Percentiles rank a stretch among this genome's conserved stretches.
Evolutionary conservation across 2,797 vertebrate species (phyloP).

Genomic region (Simalia tracyae): DNA sequence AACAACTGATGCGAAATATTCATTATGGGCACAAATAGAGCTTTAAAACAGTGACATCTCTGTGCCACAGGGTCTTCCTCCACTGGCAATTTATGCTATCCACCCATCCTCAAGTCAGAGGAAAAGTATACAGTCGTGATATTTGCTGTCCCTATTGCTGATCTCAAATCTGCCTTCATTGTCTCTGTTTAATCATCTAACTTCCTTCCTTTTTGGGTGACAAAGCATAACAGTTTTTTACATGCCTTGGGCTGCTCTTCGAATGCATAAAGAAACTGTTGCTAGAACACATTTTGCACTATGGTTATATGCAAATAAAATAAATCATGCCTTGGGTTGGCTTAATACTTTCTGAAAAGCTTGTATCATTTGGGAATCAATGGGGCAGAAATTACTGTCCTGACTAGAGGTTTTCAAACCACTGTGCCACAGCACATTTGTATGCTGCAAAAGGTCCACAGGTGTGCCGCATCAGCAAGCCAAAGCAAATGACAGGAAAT

Average conservation of each 20-base stretch:
- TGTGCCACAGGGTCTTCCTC: not conserved
- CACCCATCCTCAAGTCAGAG: not conserved
- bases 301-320: not conserved
- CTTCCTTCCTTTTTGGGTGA: too few relatives aligned
- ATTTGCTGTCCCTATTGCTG: not conserved
- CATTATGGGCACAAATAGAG: conserved; percentile 28
- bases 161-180: too few relatives aligned
- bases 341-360: conserved; percentile 1
- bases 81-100: not conserved
- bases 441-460: too few relatives aligned
- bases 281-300: too few relatives aligned
- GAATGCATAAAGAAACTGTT: too few relatives aligned
- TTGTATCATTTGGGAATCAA: not conserved
- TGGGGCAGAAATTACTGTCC: not conserved
- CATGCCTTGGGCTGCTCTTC: too few relatives aligned
- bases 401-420: not conserved
- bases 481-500: too few relatives aligned
- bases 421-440: too few relatives aligned
- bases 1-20: conserved; percentile 13
- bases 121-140: not conserved
- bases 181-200: too few relatives aligned
- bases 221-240: too few relatives aligned
- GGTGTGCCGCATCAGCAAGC: too few relatives aligned
- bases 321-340: conserved; percentile 19
- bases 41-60: not conserved